Evolutionary conservation across 2,888 invertebrate genomes (phyloP).

Genomic region (Pollenia griseotomentosa): DNA sequence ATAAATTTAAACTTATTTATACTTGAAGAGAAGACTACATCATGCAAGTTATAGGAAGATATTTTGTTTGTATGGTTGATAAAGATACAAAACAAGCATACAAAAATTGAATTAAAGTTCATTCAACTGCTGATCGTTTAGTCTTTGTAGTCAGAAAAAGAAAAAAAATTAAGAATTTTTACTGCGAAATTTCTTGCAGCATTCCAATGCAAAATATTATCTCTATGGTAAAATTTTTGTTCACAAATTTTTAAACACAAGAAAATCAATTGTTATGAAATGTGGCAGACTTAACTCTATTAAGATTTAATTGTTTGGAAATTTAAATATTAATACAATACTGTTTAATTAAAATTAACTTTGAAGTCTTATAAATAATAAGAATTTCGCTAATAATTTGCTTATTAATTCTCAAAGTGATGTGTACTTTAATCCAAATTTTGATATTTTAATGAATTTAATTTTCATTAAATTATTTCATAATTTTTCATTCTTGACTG

Average conservation of each 20-base stretch:
- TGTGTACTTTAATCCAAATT: too few species aligned
- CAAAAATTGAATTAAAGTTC: neutral
- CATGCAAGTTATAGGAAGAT: neutral
- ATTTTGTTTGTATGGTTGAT: neutral
- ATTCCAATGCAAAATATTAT: slow-evolving; percentile 7
- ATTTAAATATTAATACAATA: neutral
- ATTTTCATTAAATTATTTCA: too few species aligned
- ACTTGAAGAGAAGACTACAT: neutral
- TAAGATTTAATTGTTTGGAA: neutral
- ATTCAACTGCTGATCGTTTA: slow-evolving; percentile 12
- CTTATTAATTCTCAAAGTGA: too few species aligned
- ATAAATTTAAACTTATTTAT: slow-evolving; percentile 11
- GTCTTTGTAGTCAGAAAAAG: neutral
- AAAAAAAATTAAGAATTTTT: neutral
- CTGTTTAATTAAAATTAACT: neutral
- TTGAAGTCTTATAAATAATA: too few species aligned
- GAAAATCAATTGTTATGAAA: neutral
- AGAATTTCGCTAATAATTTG: too few species aligned
- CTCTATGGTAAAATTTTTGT: neutral
- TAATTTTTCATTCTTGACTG: too few species aligned
- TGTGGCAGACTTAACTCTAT: neutral
- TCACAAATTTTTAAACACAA: neutral
- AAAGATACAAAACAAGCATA: neutral
- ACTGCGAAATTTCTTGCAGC: neutral
- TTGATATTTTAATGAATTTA: too few species aligned